Evolutionary conservation across 2,888 invertebrate species (phyloP).

Genomic region (Ecliptopera silaceata): DNA sequence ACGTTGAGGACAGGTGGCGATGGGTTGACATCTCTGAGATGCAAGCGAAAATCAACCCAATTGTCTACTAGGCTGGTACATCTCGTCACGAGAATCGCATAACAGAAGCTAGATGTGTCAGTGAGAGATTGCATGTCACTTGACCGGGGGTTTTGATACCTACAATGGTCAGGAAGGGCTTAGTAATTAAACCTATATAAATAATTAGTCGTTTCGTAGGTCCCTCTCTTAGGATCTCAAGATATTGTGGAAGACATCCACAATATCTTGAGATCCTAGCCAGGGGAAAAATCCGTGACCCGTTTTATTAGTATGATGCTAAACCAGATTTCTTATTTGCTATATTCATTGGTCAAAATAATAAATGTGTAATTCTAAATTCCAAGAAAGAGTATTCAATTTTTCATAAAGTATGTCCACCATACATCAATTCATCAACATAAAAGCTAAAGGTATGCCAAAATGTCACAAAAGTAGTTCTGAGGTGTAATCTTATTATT

Average conservation of each 20-base stretch:
- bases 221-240: too few species aligned
- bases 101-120: background rate
- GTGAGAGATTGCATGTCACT: slow-evolving; percentile 2
- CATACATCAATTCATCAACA: slow-evolving; percentile 2
- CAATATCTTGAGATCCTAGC: too few species aligned
- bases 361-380: too few species aligned
- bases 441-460: background rate
- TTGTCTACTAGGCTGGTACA: background rate
- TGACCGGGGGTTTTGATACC: background rate
- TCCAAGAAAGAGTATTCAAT: too few species aligned
- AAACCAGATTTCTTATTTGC: too few species aligned
- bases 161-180: too few species aligned
- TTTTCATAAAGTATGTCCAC: background rate
- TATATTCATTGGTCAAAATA: too few species aligned
- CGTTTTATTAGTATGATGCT: too few species aligned
- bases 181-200: too few species aligned
- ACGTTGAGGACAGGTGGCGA: slow-evolving; percentile 43
- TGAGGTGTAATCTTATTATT: slow-evolving; percentile 11
- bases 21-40: slow-evolving; percentile 40
- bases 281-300: too few species aligned
- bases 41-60: slow-evolving; percentile 12
- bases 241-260: too few species aligned
- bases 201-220: too few species aligned
- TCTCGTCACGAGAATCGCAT: background rate
- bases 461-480: slow-evolving; percentile 6